Evolutionary conservation across 2,888 invertebrate genomes (phyloP), one percentile per base, ranked within the genome.

Genomic region (Panopea generosa): DNA sequence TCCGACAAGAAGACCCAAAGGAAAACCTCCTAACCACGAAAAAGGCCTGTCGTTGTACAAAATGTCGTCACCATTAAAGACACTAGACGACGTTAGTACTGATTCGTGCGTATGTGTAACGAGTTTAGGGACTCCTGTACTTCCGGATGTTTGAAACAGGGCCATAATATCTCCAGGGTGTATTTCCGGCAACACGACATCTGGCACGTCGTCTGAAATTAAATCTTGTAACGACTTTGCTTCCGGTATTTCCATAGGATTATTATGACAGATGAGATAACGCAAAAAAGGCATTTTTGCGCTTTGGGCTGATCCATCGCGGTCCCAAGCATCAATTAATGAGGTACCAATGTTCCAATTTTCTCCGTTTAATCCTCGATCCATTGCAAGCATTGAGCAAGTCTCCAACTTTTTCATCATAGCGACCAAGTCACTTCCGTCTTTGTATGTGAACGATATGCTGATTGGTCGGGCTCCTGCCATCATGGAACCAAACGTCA

Each of bases 391-490:
- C n/a, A 59, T 2, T 2, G 76, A 55, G 52, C 65, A 66, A 20
- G 20, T 71, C 7, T 20, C 52, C 20, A 77, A 14, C 38, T 38
- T 56, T 50, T 67, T 38, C 74, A 74, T 74, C 11, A 66, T 20
- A 1, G 68, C 61, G 1, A 74, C 16, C 0, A 78, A 33, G 40
- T 78, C 78, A 33, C 74, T 74, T 53, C 78, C 74, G 38, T 78
- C 71, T 16, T 2, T 62, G 55, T 74, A 78, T 2, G 78, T 70
- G 45, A 78, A 70, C 9, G 66, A 22, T 0, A 70, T 16, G 16
- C 40, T 59, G 7, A 66, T 40, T 16, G 74, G 69, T 4, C 27
- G 24, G 1, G 67, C 74, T 1, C 68, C 57, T 1, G 70, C 67
- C 16, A 67, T 52, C 53, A 74, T 67, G 2, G 70, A 55, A 0